Conservation (phyloP, 2,797 vertebrate species). For the Galago senegalensis region DNA sequence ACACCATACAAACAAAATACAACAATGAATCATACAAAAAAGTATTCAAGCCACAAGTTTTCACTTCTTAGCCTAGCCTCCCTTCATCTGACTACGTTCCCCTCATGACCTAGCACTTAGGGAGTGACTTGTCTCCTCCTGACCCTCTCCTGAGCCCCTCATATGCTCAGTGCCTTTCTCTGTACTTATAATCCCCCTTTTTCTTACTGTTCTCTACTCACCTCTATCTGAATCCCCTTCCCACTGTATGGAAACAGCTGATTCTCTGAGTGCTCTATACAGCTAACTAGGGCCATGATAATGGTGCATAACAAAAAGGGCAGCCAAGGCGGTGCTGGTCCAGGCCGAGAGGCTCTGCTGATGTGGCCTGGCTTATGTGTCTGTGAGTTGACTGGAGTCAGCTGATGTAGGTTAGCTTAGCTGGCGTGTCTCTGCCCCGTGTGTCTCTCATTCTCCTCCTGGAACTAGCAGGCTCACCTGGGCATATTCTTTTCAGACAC, state of each 20-base stretch:
- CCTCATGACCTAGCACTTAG: not conserved
- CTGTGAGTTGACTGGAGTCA: not conserved
- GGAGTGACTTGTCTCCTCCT: not conserved
- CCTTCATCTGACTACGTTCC: not conserved
- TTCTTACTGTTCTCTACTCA: not conserved
- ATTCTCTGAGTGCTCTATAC: not conserved
- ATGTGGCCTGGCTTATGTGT: not conserved
- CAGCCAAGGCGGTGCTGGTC: not conserved
- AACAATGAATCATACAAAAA: not conserved
- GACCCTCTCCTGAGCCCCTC: not conserved
- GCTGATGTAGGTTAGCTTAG: not conserved
- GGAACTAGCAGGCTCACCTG: not conserved
- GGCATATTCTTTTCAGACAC: not conserved
- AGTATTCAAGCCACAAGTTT: not conserved
- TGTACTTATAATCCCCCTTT: not conserved
- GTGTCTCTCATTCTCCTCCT: not conserved
- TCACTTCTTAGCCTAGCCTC: not conserved
- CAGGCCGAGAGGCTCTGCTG: not conserved
- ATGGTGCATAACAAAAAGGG: not conserved
- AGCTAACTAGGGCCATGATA: not conserved
- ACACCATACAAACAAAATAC: not conserved
- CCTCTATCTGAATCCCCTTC: not conserved
- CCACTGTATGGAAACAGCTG: not conserved
- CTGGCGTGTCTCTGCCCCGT: not conserved
- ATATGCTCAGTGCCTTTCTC: not conserved